Conservation (phyloP, 1,140 invertebrate species). For the Drosophila prosaltans region DNA sequence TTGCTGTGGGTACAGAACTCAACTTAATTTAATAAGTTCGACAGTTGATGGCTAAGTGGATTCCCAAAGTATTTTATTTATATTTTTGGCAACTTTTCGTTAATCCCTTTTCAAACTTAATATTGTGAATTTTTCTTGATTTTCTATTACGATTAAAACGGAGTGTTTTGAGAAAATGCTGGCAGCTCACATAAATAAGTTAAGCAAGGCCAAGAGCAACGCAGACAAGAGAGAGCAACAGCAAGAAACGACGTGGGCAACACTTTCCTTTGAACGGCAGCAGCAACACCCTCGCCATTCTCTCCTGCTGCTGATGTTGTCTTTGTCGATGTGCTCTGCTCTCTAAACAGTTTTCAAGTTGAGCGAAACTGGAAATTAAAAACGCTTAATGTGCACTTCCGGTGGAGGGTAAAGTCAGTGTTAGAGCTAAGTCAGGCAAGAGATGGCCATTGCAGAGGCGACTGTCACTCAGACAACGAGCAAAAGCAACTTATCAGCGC, state of each 20-base stretch:
- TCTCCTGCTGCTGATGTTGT: neutral
- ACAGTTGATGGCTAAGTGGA: too few species aligned
- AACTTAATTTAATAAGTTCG: neutral
- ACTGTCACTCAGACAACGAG: constrained; percentile 26
- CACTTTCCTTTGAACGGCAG: constrained; percentile 34
- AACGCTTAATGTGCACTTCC: constrained; percentile 79
- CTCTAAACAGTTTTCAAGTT: constrained; percentile 65
- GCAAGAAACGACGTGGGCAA: constrained; percentile 4
- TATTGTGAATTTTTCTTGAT: neutral
- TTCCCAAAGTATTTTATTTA: neutral
- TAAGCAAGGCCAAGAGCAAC: constrained; percentile 29
- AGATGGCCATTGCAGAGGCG: constrained; percentile 21
- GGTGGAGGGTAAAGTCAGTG: constrained; percentile 42
- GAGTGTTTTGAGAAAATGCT: constrained; percentile 33
- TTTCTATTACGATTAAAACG: constrained; percentile 15
- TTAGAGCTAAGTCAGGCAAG: constrained; percentile 3
- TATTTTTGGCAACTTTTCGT: neutral
- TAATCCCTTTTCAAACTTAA: constrained; percentile 22
- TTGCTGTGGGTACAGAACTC: neutral
- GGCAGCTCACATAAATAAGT: constrained; percentile 19
- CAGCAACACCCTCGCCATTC: constrained; percentile 48
- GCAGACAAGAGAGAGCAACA: neutral
- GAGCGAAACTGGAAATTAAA: constrained; percentile 74
- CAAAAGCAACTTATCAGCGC: constrained; percentile 41
- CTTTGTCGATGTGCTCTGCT: constrained; percentile 19